Base-by-base conservation (phyloP, 2,888 invertebrate species). In the Rosalia funebris region DNA sequence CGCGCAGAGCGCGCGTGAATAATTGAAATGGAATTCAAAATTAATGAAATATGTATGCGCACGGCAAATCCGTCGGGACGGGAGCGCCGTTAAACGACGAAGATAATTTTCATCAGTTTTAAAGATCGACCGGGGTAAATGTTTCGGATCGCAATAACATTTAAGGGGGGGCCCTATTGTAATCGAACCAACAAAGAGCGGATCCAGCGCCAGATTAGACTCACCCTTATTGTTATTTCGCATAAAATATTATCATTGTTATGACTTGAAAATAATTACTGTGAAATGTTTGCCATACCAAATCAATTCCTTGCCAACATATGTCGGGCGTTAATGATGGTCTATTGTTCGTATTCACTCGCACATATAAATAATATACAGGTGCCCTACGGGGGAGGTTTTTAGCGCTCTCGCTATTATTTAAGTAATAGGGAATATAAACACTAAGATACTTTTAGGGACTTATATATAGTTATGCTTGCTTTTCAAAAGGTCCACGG, bases 181-280 rank as follows among this genome's bases (percentile, higher is more conserved):
- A 66, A 68, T 66, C 37, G 63, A 47, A 68, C 62, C 57, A 55
- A 50, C 56, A 63, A 58, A 65, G 7, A 60, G 62, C 66, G 61
- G 58, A 59, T 57, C 65, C 65, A 68, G 65, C 64, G 52, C 52
- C 53, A 66, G 67, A 63, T 65, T 68, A 63, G 50, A 37, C 52
- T 60, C 65, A 65, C 69, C 70, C 69, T 57, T 64, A 60, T 61
- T 69, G 60, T 66, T 63, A 60, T 54, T 61, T 62, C 41, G 46
- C 55, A 63, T 57, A 41, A 52, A 61, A 65, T 66, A 67, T 68
- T 41, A 59, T 65, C 62, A 68, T 68, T 70, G 65, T 70, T 66
- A 46, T 66, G 66, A 67, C 65, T 69, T 63, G 47, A 44, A 50
- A 57, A 67, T 69, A 66, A 69, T 67, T 65, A 69, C 63, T 58